Base-by-base conservation (phyloP, 2,888 invertebrate genomes). In the Notocelia uddmanniana region DNA sequence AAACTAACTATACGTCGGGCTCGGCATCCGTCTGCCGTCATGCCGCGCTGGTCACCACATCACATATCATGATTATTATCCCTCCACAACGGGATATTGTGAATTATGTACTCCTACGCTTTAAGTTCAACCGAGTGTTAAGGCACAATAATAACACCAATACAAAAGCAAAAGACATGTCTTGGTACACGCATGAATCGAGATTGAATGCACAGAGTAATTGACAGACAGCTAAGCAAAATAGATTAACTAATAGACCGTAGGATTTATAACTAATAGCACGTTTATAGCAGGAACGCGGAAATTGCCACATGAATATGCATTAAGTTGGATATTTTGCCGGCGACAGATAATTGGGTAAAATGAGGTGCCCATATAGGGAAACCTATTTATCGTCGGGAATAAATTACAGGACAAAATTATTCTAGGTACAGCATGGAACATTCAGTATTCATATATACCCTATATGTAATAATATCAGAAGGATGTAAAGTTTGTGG, bases 21-120 rank as follows among this genome's bases (percentile, higher is more conserved):
- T 69, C 81, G 81, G 76, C 83, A 80, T 83, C 87, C 83, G 82
- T 73, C 75, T 68, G 79, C 74, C 83, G 88, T 89, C 89, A 89
- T 85, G 90, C 81, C 76, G 79, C 72, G 78, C 75, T 89, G 88
- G 77, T 81, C 87, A 87, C 85, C 83, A 80, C 71, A 80, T 81
- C 85, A 89, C 85, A 85, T 83, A 77, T 83, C 82, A 82, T 83
- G 80, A 83, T 85, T 85, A 84, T 60, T 73, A 85, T 86, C 88
- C 89, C 88, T 79, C 84, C 73, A 86, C 87, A 88, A 90, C 91
- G 88, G 91, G 92, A 92, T 89, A 87, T 86, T 79, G 89, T 91
- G 90, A 89, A 90, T 92, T 92, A 92, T 88, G 84, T 82, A 84
- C 91, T 85, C 88, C 88, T 85, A 89, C 87, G 80, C 83, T 77